Percentiles rank a stretch among this genome's conserved stretches.
These are phyloP conservation scores for Mormyrus iriodes DNA, from an alignment of 2,113 vertebrate genomes.

Conservation along the genomic window DNA sequence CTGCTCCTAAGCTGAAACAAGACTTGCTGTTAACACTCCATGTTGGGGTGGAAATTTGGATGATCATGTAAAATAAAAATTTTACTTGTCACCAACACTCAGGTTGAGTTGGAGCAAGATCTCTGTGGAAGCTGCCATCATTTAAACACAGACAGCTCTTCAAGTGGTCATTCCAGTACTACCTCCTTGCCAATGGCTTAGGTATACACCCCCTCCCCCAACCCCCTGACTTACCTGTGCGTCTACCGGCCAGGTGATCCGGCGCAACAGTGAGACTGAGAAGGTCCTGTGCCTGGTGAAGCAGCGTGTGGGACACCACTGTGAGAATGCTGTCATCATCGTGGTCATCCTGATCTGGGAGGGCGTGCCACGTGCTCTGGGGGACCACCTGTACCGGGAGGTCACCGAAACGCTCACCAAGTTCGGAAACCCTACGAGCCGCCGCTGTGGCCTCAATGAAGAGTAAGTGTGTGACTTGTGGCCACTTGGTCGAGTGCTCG, in stretches of 20 bases:
- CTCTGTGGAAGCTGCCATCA: neutral
- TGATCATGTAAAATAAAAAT: neutral
- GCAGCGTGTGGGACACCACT: constrained; percentile 85
- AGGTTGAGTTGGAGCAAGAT: neutral
- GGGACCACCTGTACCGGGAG: constrained; percentile 85
- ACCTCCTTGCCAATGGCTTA: neutral
- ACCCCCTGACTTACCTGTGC: neutral
- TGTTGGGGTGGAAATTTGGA: neutral
- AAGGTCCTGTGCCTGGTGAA: constrained; percentile 90
- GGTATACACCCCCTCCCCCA: neutral
- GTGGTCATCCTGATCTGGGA: constrained; percentile 96
- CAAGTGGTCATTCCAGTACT: neutral
- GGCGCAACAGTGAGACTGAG: constrained; percentile 79
- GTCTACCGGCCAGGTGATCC: constrained; percentile 72
- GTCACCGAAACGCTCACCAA: constrained; percentile 81
- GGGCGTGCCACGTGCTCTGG: constrained; percentile 77
- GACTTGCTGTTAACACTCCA: neutral
- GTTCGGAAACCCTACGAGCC: constrained; percentile 88
- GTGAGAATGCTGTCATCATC: constrained; percentile 84
- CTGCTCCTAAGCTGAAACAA: neutral
- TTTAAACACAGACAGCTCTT: neutral
- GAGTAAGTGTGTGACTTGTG: constrained; percentile 67
- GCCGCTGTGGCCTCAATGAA: constrained; percentile 93
- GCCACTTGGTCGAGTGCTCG: neutral
- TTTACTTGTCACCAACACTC: neutral